Evolutionary conservation across 1,140 invertebrate species (phyloP).

Genomic region (Zaprionus kolodkinae): DNA sequence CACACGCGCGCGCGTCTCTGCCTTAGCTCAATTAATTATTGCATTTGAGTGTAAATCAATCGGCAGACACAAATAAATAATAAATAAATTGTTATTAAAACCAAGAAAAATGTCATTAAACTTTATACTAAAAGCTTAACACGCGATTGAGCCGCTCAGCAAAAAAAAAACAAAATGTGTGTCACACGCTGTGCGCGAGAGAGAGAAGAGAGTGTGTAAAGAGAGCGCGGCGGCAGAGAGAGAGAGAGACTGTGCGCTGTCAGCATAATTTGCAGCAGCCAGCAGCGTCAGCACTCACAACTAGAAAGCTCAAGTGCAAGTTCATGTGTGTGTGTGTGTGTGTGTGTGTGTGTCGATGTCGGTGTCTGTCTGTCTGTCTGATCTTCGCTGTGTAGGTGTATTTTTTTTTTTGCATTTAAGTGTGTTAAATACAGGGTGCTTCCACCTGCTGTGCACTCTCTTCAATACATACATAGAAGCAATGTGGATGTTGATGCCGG

Average conservation of each 20-base stretch:
- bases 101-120: constrained; percentile 41
- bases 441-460: not conserved
- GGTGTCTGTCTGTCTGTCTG: not conserved
- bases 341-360: not conserved
- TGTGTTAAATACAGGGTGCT: constrained; percentile 45
- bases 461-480: constrained; percentile 40
- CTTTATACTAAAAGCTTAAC: constrained; percentile 22
- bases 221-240: not conserved
- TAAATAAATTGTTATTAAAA: constrained; percentile 5
- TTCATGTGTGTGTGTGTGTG: constrained; percentile 17
- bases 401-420: constrained; percentile 1
- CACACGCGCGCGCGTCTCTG: not conserved
- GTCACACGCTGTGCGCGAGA: constrained; percentile 16
- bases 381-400: constrained; percentile 4
- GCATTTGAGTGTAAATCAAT: constrained; percentile 26
- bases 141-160: constrained; percentile 22
- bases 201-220: not conserved
- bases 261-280: constrained; percentile 30
- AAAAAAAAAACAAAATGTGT: constrained; percentile 14
- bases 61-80: not conserved
- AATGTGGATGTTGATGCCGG: constrained; percentile 19
- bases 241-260: not conserved
- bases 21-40: not conserved
- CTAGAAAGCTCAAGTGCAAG: constrained; percentile 38
- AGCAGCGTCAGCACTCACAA: constrained; percentile 12